These are phyloP conservation scores for Trachurus trachurus DNA, from an alignment of 2,797 vertebrate genomes.

Conservation along the genomic window DNA sequence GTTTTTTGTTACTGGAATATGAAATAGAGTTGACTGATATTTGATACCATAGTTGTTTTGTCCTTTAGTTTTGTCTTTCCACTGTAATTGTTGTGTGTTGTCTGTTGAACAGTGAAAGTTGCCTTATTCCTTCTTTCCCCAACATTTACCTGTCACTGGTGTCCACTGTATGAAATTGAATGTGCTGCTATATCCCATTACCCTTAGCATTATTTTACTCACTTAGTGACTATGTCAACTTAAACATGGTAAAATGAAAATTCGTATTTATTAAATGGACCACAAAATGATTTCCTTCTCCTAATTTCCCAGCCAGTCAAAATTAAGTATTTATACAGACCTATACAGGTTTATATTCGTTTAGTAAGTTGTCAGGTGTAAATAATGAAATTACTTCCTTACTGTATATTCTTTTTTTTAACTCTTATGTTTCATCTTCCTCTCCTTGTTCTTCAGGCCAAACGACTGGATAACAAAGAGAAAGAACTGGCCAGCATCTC, in stretches of 20 bases:
- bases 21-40: constrained; percentile 16
- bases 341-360: not conserved
- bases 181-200: not conserved
- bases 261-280: not conserved
- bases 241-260: not conserved
- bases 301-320: not conserved
- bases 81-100: not conserved
- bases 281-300: not conserved
- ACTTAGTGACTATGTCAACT: not conserved
- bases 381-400: not conserved
- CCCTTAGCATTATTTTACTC: not conserved
- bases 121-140: constrained; percentile 1
- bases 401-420: not conserved
- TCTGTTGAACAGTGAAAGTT: not conserved
- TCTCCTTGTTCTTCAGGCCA: constrained; percentile 78
- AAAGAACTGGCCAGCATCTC: constrained; percentile 85
- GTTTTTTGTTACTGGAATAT: not conserved
- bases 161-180: not conserved
- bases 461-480: constrained; percentile 89
- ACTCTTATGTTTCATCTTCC: constrained; percentile 4
- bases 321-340: not conserved
- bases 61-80: not conserved
- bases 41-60: not conserved
- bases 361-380: not conserved
- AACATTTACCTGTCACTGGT: not conserved